These are phyloP conservation scores for Eledona agricola DNA, from an alignment of 2,888 invertebrate species.

Conservation along the genomic window DNA sequence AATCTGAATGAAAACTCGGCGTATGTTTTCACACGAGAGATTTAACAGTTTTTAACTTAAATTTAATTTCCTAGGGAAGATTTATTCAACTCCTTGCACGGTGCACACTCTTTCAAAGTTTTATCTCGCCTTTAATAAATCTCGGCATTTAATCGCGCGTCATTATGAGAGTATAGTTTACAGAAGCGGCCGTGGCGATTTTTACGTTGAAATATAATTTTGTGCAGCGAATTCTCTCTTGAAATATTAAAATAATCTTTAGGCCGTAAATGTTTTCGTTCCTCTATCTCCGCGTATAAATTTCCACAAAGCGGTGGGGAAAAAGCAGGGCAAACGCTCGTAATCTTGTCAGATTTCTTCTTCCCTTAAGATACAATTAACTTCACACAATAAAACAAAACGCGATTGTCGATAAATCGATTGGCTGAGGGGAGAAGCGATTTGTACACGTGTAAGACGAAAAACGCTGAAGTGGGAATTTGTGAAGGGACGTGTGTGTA, in stretches of 20 bases:
- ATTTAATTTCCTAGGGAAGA: too few species aligned
- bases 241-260: conserved; percentile 26
- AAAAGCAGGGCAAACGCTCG: neutral
- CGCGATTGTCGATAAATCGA: conserved; percentile 10
- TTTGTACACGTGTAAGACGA: neutral
- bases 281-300: conserved; percentile 12
- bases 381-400: conserved; percentile 8
- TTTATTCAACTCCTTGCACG: too few species aligned
- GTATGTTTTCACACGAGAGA: too few species aligned
- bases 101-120: too few species aligned
- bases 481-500: neutral
- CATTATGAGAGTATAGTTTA: neutral
- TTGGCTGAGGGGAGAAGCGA: conserved; percentile 1
- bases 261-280: conserved; percentile 16
- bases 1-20: too few species aligned
- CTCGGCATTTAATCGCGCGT: too few species aligned
- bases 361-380: conserved; percentile 26
- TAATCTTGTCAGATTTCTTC: conserved; percentile 16
- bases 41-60: too few species aligned
- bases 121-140: too few species aligned
- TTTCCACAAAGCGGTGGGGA: conserved; percentile 3
- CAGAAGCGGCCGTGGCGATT: neutral
- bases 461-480: conserved; percentile 9
- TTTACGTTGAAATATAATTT: conserved; percentile 46
- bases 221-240: conserved; percentile 37